Evolutionary conservation across 1,140 invertebrate genomes (phyloP).

Genomic region (Metopolophium dirhodum): DNA sequence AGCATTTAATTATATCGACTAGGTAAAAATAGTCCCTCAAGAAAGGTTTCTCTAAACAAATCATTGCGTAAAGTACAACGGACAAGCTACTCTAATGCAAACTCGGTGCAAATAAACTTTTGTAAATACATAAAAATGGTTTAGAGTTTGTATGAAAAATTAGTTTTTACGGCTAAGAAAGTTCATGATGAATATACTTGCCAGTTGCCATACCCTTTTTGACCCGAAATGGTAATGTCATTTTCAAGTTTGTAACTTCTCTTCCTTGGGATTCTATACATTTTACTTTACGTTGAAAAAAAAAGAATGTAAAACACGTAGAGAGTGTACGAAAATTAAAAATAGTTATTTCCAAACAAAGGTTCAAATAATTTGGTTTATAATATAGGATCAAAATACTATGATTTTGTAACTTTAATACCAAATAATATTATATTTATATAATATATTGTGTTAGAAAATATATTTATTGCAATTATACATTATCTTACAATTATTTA

Average conservation of each 20-base stretch:
- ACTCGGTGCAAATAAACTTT: neutral
- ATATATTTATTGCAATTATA: neutral
- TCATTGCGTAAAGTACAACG: neutral
- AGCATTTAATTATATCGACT: neutral
- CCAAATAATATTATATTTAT: neutral
- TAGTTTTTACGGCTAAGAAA: constrained; percentile 15
- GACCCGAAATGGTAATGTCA: neutral
- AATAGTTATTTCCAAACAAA: neutral
- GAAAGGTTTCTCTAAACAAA: neutral
- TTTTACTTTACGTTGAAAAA: neutral
- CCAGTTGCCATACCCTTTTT: neutral
- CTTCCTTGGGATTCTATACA: neutral
- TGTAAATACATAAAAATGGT: neutral
- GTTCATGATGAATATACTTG: neutral
- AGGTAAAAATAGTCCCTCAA: neutral
- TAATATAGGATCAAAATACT: neutral
- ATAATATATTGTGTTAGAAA: neutral
- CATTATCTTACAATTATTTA: neutral
- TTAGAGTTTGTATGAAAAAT: constrained; percentile 8
- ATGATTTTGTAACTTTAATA: neutral
- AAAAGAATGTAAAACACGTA: neutral
- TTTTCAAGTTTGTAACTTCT: neutral
- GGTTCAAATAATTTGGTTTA: neutral
- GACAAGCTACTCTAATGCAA: neutral
- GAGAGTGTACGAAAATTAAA: neutral